Conservation (phyloP, 1,140 invertebrate species). For the Lepidurus couesii region DNA sequence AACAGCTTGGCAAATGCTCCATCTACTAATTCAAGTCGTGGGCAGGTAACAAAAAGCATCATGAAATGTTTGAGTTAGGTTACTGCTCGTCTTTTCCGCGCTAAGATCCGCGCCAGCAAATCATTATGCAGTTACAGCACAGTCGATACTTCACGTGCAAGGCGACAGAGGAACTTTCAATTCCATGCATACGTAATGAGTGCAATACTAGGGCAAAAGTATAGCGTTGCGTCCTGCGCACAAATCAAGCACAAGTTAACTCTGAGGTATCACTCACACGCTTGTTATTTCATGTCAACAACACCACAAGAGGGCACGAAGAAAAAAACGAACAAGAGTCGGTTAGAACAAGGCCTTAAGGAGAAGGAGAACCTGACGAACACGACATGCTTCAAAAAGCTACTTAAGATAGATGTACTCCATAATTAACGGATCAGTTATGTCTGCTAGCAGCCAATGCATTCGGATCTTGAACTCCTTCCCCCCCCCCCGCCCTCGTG, state of each 20-base stretch:
- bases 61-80: no score
- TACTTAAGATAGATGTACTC: no score
- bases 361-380: no score
- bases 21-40: not conserved
- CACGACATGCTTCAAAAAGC: no score
- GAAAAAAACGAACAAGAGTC: not conserved
- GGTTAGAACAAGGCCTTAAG: not conserved
- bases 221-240: not conserved
- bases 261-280: not conserved
- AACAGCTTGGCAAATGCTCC: not conserved
- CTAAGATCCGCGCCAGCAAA: not conserved
- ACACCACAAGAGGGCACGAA: not conserved
- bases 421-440: no score
- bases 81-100: not conserved
- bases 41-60: not conserved
- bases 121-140: not conserved
- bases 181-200: slow-evolving; percentile 8
- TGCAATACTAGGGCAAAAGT: not conserved
- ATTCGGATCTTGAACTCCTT: no score
- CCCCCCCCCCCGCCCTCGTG: no score
- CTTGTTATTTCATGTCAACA: slow-evolving; percentile 3
- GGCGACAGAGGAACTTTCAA: slow-evolving; percentile 18
- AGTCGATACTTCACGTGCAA: not conserved
- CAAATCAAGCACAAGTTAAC: not conserved
- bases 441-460: no score